Percentiles rank a stretch among this genome's conserved stretches.
phyloP scores from a whole-genome alignment of 2,113 vertebrate species.

The Ciconia stormi region DNA sequence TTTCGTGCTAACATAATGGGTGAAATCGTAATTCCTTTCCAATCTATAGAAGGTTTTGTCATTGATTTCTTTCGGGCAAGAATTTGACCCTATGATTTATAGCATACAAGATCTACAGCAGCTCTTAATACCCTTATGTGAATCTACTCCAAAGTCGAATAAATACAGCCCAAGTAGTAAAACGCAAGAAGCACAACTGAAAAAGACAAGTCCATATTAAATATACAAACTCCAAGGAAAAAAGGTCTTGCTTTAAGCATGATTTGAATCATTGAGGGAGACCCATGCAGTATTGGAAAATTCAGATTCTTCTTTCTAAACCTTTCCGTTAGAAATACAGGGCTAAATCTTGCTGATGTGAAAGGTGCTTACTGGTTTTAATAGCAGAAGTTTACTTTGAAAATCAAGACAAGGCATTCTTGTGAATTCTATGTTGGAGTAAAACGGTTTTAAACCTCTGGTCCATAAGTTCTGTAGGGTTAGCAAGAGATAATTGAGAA shows the following conservation, averaged over 20 bases:
- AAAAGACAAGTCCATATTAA: background rate
- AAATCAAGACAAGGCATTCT: background rate
- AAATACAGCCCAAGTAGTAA: background rate
- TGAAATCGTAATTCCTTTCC: background rate
- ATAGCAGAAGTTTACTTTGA: background rate
- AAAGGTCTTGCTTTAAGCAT: background rate
- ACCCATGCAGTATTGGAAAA: background rate
- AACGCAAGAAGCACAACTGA: background rate
- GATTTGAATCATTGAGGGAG: background rate
- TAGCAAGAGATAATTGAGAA: background rate
- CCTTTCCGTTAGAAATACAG: background rate
- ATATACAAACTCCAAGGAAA: background rate
- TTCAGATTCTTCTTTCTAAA: background rate
- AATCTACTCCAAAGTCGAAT: background rate
- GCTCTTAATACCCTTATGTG: background rate
- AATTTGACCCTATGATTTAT: slow-evolving; percentile 17
- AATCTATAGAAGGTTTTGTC: slow-evolving; percentile 5
- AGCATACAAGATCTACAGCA: background rate
- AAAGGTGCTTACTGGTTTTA: background rate
- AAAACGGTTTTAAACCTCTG: background rate
- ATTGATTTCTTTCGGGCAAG: slow-evolving; percentile 9
- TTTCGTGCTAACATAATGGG: background rate
- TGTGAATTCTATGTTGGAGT: background rate
- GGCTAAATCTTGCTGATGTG: background rate
- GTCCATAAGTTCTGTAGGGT: background rate